phyloP scores from a whole-genome alignment of 2,888 invertebrate species.

The Agrochola lychnidis region DNA sequence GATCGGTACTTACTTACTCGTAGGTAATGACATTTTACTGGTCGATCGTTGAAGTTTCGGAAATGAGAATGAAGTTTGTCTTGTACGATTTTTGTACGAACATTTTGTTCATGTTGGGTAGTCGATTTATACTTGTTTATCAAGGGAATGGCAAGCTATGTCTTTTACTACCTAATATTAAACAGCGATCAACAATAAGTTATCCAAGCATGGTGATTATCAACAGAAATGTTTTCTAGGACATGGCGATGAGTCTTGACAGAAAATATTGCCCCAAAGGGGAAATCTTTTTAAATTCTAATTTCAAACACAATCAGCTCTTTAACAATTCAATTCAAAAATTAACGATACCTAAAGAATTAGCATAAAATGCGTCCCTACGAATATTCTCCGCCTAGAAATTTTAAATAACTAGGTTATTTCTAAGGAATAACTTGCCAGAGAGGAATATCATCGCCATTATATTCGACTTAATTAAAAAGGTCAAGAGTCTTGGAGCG shows the following conservation, averaged over 20 bases:
- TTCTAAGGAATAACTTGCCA: slow-evolving; percentile 43
- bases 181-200: no score
- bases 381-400: slow-evolving; percentile 31
- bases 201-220: not conserved
- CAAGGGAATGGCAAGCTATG: no score
- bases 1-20: not conserved
- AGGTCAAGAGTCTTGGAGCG: slow-evolving; percentile 45
- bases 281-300: not conserved
- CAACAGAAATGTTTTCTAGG: not conserved
- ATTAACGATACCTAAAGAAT: slow-evolving; percentile 30
- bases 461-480: slow-evolving; percentile 63
- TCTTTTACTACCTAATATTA: not conserved
- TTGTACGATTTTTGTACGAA: not conserved
- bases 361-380: slow-evolving; percentile 42
- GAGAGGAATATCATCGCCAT: slow-evolving; percentile 56
- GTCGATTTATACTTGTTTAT: not conserved
- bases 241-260: no score
- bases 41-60: slow-evolving; percentile 13
- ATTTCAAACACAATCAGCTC: not conserved
- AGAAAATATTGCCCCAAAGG: not conserved
- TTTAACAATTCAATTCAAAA: slow-evolving; percentile 18
- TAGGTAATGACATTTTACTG: slow-evolving; percentile 22
- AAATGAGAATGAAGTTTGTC: not conserved
- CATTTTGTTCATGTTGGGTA: not conserved
- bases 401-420: slow-evolving; percentile 59